Evolutionary conservation across 64 coral and sea anemone genomes (phyloP).

Genomic region (Montipora capricornis): DNA sequence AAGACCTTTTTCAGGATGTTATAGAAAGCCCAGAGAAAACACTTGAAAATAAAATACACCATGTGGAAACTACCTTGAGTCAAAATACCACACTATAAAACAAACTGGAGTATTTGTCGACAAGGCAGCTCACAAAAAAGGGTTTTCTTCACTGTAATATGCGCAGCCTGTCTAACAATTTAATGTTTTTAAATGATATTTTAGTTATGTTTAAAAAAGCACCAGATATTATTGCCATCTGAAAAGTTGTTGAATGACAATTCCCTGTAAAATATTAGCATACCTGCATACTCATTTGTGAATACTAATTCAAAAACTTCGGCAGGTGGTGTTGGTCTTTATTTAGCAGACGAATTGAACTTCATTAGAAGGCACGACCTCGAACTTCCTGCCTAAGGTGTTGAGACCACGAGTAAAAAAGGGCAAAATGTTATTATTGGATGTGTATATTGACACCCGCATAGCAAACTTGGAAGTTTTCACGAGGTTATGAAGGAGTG

Average conservation of each 20-base stretch:
- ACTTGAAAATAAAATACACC: not conserved
- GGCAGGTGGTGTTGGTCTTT: constrained; percentile 59
- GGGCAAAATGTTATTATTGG: constrained; percentile 51
- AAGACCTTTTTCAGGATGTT: constrained; percentile 6
- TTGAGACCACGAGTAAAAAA: constrained; percentile 44
- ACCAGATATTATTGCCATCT: constrained; percentile 72
- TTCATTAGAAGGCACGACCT: constrained; percentile 60
- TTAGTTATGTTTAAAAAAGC: constrained; percentile 20
- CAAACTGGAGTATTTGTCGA: constrained; percentile 34
- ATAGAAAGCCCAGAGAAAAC: constrained; percentile 20
- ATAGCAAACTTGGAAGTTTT: constrained; percentile 6
- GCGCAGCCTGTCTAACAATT: constrained; percentile 66
- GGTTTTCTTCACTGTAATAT: constrained; percentile 70
- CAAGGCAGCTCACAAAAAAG: constrained; percentile 6
- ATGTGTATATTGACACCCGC: constrained; percentile 67
- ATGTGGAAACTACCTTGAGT: not conserved
- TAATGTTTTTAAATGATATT: constrained; percentile 60
- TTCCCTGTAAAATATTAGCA: constrained; percentile 39
- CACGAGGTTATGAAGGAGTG: constrained; percentile 7
- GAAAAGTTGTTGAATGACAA: constrained; percentile 72
- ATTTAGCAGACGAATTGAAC: constrained; percentile 55
- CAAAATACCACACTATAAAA: not conserved
- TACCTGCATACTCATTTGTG: constrained; percentile 45
- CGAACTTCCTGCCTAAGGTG: constrained; percentile 8
- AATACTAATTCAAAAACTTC: constrained; percentile 48